Evolutionary conservation across 2,797 vertebrate species (phyloP), one percentile per base, ranked within the genome.

Genomic region (Oreochromis grahami): DNA sequence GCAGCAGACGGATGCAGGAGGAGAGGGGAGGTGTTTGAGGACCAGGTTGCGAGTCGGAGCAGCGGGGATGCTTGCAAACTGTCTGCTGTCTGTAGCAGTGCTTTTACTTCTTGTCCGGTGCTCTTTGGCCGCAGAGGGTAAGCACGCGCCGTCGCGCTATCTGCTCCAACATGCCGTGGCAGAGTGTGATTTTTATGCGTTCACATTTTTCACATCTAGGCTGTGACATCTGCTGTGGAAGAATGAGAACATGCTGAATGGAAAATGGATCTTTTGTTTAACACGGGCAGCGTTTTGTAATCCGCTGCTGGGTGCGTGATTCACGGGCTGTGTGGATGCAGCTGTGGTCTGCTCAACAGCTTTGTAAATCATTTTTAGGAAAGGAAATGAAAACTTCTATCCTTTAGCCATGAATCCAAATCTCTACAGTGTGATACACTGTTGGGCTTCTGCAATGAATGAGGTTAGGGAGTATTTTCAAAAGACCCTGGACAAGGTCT

Each of bases 51-150:
- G 89, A 86, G 76, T 76, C 79, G 85, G 90, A 87, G 86, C 88
- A 45, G 87, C 86, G 87, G 93, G 94, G 87, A 95, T 95, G 96
- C 87, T 92, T 4, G 88, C 79, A 8, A 87, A 93, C 90, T 89
- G 94, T 87, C 90, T 95, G 85, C 90, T 95, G 86, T 93, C 89
- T 72, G 87, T 85, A 87, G 96, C 94, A 45, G 92, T 93, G 90
- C 84, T 95, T 52, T 84, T 91, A 76, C 92, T 96, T 79, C 83
- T 96, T 12, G 88, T 94, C 92, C 95, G 94, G 91, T 94, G 94
- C 86, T 93, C 94, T 45, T 81, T 88, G 90, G 95, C 96, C 81
- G 91, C 91, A 86, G 93, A 96, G 88, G 96, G 96, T 97, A 95
- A 97, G 96, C 84, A 60, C 83, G 15, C 76, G 11, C 77, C 78